These are phyloP conservation scores for Pygoscelis antarcticus DNA, from an alignment of 2,113 vertebrate genomes.

Conservation along the genomic window DNA sequence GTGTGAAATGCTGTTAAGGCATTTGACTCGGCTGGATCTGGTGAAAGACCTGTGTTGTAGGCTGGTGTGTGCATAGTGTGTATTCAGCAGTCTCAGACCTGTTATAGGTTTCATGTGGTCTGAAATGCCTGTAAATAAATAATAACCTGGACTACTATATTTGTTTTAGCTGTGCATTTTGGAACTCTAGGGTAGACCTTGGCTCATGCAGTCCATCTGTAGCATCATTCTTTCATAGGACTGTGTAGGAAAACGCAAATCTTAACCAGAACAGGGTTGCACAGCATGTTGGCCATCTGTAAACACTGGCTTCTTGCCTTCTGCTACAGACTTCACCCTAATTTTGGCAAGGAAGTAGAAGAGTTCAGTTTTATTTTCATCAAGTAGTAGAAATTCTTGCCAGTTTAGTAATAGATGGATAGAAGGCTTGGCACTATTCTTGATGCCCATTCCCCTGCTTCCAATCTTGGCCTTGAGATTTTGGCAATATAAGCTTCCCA, in stretches of 20 bases:
- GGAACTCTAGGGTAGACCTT: background rate
- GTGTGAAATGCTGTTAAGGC: background rate
- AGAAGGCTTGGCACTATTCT: conserved; percentile 27
- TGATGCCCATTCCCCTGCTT: conserved; percentile 8
- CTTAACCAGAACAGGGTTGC: background rate
- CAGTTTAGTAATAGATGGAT: conserved; percentile 33
- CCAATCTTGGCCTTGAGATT: background rate
- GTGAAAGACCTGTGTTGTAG: background rate
- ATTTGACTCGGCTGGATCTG: background rate
- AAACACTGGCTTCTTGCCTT: conserved; percentile 39
- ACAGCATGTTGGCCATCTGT: background rate
- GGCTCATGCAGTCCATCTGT: background rate
- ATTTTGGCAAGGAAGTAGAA: conserved; percentile 38
- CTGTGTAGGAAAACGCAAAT: background rate
- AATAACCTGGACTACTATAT: background rate
- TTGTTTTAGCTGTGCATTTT: background rate
- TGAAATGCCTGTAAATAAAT: background rate
- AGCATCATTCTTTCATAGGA: background rate
- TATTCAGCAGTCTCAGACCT: background rate
- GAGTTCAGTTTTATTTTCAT: conserved; percentile 29
- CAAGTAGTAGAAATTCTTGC: conserved; percentile 30
- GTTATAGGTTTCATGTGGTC: background rate
- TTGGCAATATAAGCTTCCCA: background rate
- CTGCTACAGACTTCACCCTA: background rate
- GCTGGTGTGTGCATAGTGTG: background rate